These are phyloP conservation scores for Micromys minutus DNA, from an alignment of 2,113 vertebrate genomes.

Conservation along the genomic window DNA sequence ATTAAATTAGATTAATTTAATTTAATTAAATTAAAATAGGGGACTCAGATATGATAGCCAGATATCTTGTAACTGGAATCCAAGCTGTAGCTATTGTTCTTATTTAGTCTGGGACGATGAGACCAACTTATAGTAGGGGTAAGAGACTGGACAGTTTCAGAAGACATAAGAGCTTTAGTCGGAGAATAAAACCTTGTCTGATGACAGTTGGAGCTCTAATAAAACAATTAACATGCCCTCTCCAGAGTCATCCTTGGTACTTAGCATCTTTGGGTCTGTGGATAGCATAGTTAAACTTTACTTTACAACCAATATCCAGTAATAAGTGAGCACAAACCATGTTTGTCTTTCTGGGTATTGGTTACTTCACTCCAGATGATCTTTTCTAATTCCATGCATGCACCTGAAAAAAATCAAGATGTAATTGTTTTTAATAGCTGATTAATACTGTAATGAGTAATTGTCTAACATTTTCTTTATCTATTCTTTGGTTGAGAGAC, in stretches of 20 bases:
- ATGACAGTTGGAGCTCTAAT: not conserved
- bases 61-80: not conserved
- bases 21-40: too few species aligned
- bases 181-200: not conserved
- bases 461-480: too few species aligned
- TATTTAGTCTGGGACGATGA: not conserved
- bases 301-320: not conserved
- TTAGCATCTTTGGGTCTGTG: not conserved
- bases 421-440: too few species aligned
- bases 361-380: too few species aligned
- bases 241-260: not conserved
- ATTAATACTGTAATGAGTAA: too few species aligned
- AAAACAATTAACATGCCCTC: not conserved
- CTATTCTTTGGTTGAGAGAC: not conserved
- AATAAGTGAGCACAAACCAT: too few species aligned
- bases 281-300: not conserved
- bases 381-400: too few species aligned
- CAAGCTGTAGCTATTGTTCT: not conserved
- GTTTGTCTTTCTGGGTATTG: too few species aligned
- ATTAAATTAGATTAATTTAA: too few species aligned
- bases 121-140: rapidly evolving
- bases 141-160: not conserved
- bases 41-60: not conserved
- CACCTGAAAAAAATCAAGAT: too few species aligned
- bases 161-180: not conserved